Percentiles rank a stretch among this genome's conserved stretches.
phyloP scores from a whole-genome alignment of 2,113 vertebrate genomes.

The Tapirus terrestris region DNA sequence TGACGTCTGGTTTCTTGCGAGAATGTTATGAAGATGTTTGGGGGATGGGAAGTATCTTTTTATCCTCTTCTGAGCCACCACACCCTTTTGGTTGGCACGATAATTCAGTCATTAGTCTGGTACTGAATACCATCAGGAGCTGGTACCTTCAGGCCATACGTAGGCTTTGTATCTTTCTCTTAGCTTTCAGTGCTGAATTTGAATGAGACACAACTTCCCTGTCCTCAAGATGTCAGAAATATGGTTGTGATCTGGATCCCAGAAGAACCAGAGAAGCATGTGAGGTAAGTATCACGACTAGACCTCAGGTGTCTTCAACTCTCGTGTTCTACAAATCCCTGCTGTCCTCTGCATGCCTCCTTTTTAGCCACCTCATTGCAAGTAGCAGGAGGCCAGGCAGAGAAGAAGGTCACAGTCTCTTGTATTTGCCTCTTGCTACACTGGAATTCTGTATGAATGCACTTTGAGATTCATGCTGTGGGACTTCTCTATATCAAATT shows the following conservation, averaged over 20 bases:
- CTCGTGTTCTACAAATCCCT: not conserved
- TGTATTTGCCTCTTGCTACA: not conserved
- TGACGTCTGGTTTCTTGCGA: not conserved
- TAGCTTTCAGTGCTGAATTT: constrained; percentile 72
- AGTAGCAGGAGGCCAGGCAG: not conserved
- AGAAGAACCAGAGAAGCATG: not conserved
- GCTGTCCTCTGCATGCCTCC: not conserved
- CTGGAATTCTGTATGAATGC: not conserved
- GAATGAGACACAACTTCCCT: constrained; percentile 54
- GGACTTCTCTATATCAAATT: constrained; percentile 7
- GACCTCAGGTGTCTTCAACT: not conserved
- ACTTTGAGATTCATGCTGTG: not conserved
- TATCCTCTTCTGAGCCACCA: not conserved
- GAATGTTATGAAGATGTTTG: not conserved
- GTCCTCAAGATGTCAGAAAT: constrained; percentile 45
- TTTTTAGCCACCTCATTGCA: not conserved
- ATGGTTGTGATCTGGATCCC: constrained; percentile 77
- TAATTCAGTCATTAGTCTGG: not conserved
- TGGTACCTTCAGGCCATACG: not conserved
- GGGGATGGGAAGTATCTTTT: not conserved
- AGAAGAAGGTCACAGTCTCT: not conserved
- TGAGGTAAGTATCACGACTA: constrained; percentile 36
- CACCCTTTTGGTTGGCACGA: not conserved
- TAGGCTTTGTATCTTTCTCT: not conserved
- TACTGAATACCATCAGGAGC: not conserved